Evolutionary conservation across 1,140 invertebrate species (phyloP).

Genomic region (Caerostris extrusa): DNA sequence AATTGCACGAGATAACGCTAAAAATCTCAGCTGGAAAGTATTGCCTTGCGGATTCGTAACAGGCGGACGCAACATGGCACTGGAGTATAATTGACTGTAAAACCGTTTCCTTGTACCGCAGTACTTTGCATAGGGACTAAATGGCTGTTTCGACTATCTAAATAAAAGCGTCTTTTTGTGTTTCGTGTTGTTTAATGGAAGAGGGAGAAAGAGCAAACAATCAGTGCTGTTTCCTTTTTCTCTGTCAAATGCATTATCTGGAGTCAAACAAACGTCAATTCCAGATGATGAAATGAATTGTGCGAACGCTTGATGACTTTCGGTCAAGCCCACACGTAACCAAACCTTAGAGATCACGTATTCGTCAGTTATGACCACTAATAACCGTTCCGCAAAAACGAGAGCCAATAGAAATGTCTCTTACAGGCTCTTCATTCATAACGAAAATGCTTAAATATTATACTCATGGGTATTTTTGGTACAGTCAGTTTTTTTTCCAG

Average conservation of each 20-base stretch:
- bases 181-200: slow-evolving; percentile 18
- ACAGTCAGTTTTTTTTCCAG: not conserved
- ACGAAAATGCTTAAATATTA: not conserved
- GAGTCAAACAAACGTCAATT: slow-evolving; percentile 23
- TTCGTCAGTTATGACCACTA: slow-evolving; percentile 17
- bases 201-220: not conserved
- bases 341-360: not conserved
- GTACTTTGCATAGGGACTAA: not conserved
- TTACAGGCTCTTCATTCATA: not conserved
- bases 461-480: not conserved
- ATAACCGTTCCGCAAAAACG: not conserved
- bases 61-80: not conserved
- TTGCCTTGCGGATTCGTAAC: not conserved
- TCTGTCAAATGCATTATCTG: slow-evolving; percentile 24
- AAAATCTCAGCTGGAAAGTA: not conserved
- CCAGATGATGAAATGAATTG: not conserved
- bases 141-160: not conserved
- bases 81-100: not conserved
- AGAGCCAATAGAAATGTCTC: not conserved
- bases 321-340: slow-evolving; percentile 2
- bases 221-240: slow-evolving; percentile 7
- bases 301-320: not conserved
- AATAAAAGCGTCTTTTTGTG: slow-evolving; percentile 3
- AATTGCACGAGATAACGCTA: no score
- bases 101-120: slow-evolving; percentile 6